Conservation (phyloP, 1,140 invertebrate genomes). For the Euura saliciscinereae region DNA sequence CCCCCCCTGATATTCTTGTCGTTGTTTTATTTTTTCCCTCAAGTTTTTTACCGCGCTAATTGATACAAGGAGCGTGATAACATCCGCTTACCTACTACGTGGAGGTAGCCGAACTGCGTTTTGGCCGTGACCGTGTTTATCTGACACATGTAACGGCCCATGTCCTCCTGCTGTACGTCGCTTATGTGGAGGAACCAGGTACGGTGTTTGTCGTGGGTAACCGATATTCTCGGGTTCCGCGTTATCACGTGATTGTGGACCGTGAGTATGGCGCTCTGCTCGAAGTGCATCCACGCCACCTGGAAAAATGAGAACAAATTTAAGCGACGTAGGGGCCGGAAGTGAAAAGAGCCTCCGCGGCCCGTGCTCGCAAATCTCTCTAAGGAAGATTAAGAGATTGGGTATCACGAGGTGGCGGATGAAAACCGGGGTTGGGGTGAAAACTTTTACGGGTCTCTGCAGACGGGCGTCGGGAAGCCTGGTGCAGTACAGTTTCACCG, state of each 20-base stretch:
- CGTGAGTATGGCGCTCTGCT: slow-evolving; percentile 90
- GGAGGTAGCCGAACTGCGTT: slow-evolving; percentile 89
- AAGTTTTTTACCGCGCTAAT: slow-evolving; percentile 7
- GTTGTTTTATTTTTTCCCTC: neutral
- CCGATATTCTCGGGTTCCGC: slow-evolving; percentile 87
- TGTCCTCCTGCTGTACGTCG: slow-evolving; percentile 88
- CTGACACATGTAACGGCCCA: slow-evolving; percentile 94
- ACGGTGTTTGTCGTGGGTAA: slow-evolving; percentile 84
- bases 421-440: too few relatives aligned
- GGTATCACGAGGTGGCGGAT: neutral
- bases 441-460: neutral
- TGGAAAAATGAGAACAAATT: slow-evolving; percentile 56
- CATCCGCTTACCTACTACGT: slow-evolving; percentile 85
- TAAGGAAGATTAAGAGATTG: slow-evolving; percentile 5
- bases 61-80: neutral
- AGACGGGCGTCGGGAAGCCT: neutral
- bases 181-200: slow-evolving; percentile 92
- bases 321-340: too few relatives aligned
- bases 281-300: slow-evolving; percentile 95
- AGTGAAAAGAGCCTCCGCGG: neutral
- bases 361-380: neutral
- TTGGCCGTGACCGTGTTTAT: slow-evolving; percentile 93
- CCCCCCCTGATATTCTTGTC: slow-evolving; percentile 2
- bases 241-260: slow-evolving; percentile 93
- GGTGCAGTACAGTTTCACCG: neutral